Conservation (phyloP, 2,888 invertebrate species). For the Drosophila melanosoma region DNA sequence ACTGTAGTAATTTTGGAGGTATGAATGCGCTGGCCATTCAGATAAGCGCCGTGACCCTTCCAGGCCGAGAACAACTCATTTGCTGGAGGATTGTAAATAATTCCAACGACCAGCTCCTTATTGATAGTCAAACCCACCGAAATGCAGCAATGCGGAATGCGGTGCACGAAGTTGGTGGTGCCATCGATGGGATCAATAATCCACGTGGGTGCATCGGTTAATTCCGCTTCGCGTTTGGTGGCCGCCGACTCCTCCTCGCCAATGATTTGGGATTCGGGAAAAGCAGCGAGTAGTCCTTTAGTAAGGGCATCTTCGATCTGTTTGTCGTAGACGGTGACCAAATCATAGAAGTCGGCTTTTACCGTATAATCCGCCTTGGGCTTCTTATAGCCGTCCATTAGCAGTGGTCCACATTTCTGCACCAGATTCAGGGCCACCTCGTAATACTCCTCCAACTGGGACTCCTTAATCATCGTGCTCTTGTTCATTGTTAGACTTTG, state of each 20-base stretch:
- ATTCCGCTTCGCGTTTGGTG: conserved; percentile 73
- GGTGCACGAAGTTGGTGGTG: conserved; percentile 92
- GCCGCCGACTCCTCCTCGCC: conserved; percentile 89
- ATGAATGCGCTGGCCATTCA: conserved; percentile 88
- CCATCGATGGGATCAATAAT: conserved; percentile 95
- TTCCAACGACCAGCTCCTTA: conserved; percentile 88
- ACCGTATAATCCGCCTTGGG: conserved; percentile 79
- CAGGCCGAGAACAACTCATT: conserved; percentile 90
- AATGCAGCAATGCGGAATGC: conserved; percentile 89
- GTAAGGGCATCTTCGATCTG: conserved; percentile 91
- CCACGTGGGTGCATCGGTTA: conserved; percentile 93
- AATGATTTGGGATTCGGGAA: conserved; percentile 90
- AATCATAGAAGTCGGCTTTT: conserved; percentile 88
- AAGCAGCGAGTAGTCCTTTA: conserved; percentile 86
- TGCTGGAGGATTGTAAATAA: conserved; percentile 91
- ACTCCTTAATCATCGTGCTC: conserved; percentile 47
- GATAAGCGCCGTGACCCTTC: conserved; percentile 90
- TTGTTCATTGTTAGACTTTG: conserved; percentile 42
- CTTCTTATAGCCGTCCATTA: conserved; percentile 81
- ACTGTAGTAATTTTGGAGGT: conserved; percentile 83
- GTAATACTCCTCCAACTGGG: conserved; percentile 79
- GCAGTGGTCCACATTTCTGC: conserved; percentile 81
- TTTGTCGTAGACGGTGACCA: conserved; percentile 92
- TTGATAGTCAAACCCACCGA: conserved; percentile 88
- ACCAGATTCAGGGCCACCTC: conserved; percentile 81